phyloP scores from a whole-genome alignment of 2,888 invertebrate genomes.

The Andricus curvator region DNA sequence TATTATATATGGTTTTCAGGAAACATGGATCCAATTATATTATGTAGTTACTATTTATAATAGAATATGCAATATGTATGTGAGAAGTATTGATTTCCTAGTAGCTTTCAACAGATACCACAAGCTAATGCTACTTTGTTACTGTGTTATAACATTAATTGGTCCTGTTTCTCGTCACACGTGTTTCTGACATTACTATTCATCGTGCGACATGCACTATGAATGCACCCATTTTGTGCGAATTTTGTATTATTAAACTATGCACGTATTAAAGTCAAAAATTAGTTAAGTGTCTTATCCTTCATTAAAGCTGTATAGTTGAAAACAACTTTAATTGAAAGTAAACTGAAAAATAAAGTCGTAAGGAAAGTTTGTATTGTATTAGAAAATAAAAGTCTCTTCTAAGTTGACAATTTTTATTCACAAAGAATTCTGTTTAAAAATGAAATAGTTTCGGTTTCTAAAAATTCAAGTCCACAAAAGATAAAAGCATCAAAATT shows the following conservation, averaged over 20 bases:
- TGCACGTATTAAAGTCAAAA: conserved; percentile 41
- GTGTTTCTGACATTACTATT: conserved; percentile 47
- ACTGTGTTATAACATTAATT: conserved; percentile 34
- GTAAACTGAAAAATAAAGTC: too few species aligned
- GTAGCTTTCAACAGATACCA: conserved; percentile 27
- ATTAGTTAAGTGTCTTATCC: conserved; percentile 32
- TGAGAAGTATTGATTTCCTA: conserved; percentile 35
- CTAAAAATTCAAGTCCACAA: too few species aligned
- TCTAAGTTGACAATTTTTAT: too few species aligned
- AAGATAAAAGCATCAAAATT: too few species aligned
- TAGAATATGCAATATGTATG: conserved; percentile 23
- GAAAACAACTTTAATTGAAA: too few species aligned
- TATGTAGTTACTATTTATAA: conserved; percentile 21
- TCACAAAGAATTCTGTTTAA: too few species aligned
- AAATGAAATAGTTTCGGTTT: too few species aligned
- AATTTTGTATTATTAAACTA: conserved; percentile 41
- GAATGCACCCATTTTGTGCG: background rate
- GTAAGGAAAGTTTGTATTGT: too few species aligned
- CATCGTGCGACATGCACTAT: conserved; percentile 40
- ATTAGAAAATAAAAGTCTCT: too few species aligned
- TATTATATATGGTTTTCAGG: background rate
- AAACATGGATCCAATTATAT: conserved; percentile 21
- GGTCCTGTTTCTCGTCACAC: conserved; percentile 44
- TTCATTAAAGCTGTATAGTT: too few species aligned
- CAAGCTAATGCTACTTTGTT: conserved; percentile 39